Evolutionary conservation across 1,140 invertebrate genomes (phyloP), one percentile per base, ranked within the genome.

Genomic region (Leucophenga varia): DNA sequence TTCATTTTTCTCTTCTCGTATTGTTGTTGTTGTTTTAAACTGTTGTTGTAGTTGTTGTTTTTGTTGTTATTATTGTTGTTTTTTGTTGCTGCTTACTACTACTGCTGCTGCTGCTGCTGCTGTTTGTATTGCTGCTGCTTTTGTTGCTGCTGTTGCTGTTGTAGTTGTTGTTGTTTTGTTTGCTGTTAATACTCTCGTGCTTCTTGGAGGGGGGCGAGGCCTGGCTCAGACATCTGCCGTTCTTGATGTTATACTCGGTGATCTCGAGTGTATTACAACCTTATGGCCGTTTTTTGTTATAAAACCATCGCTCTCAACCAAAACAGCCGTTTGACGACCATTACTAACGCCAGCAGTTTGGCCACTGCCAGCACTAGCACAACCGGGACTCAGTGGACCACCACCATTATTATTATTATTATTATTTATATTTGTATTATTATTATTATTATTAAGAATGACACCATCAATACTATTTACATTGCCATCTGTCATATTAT

Each of bases 251-350:
- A 87, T 82, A 70, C 87, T 90, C 52, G 88, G 86, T 70, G 88
- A 91, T 63, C 87, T 84, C 72, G 86, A 89, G 77, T 90, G 89
- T 71, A 93, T 88, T 72, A 93, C 90, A 65, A 93, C 90, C 73
- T 88, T 88, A 78, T 91, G 89, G 43, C 89, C 90, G 75, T 90
- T 89, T 77, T 89, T 89, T 52, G 86, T 89, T 46, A 85, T 82
- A 74, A 82, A 86, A 39, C 86, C 88, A 74, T 90, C 88, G 76
- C 87, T 88, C 74, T 89, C 86, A 47, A 90, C 86, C 59, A 91
- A 79, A 52, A 91, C 89, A 47, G 88, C 86, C 37, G 90, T 91
- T 59, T 88, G 85, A 46, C 83, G 80, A 22, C 78, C 77, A 63
- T 77, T 44, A 38, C 52, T 72, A 48, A 59, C 59, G 21, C 54